Evolutionary conservation across 2,797 vertebrate genomes (phyloP), one percentile per base, ranked within the genome.

Genomic region (Melanitta fusca): DNA sequence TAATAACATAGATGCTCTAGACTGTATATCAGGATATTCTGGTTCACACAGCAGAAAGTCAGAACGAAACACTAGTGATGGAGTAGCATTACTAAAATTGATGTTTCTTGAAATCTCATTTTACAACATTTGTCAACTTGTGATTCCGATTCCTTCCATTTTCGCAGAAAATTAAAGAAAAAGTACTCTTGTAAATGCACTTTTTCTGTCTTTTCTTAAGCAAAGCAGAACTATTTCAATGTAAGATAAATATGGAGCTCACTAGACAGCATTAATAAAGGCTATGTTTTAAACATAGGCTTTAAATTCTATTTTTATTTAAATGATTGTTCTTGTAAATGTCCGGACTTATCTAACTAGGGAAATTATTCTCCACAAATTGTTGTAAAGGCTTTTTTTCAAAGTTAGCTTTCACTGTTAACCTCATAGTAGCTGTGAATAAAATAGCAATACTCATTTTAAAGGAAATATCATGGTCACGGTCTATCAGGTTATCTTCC

Each of bases 181-280:
- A 97, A 98, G 95, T 98, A 98, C 98, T 98, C 98, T 98, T 98
- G 98, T 98, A 98, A 98, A 98, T 98, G 97, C 98, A 98, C 97
- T 98, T 98, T 98, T 98, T 97, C 98, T 98, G 98, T 98, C 98
- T 98, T 98, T 98, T 98, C 97, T 98, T 98, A 98, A 97, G 98
- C 98, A 97, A 98, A 99, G 98, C 98, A 98, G 98, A 98, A 98
- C 97, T 98, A 98, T 98, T 98, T 98, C 98, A 98, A 96, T 99
- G 98, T 99, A 98, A 98, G 98, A 98, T 98, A 98, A 98, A 97
- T 97, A 98, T 93, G 95, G 98, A 98, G 98, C 98, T 98, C 98
- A 97, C 97, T 95, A 97, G 97, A 96, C 97, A 98, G 99, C 97
- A 98, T 98, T 98, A 99, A 99, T 99, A 99, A 99, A 99, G 98